Percentiles rank a stretch among this genome's conserved stretches.
Evolutionary conservation across 2,888 invertebrate genomes (phyloP).

Genomic region (Leucania comma): DNA sequence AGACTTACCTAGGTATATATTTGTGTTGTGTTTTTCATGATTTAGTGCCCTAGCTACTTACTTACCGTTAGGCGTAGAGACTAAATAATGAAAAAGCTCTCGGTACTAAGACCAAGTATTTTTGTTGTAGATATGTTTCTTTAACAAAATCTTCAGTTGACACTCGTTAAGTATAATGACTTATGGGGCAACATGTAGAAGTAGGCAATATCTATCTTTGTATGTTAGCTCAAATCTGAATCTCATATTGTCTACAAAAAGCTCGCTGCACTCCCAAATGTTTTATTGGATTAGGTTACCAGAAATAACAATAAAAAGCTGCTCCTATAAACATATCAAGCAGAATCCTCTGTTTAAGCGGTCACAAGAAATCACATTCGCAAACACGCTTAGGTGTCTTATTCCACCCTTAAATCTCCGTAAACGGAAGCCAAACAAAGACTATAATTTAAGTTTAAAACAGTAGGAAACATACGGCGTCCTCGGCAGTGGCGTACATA

Average conservation of each 20-base stretch:
- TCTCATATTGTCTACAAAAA: neutral
- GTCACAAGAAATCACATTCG: slow-evolving; percentile 42
- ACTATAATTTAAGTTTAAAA: slow-evolving; percentile 62
- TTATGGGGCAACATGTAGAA: too few species aligned
- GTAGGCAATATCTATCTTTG: neutral
- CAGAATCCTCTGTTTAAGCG: slow-evolving; percentile 34
- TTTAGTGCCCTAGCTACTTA: slow-evolving; percentile 3
- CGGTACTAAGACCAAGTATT: neutral
- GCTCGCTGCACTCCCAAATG: neutral
- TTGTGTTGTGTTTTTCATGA: slow-evolving; percentile 28
- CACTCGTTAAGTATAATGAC: neutral
- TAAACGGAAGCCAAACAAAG: slow-evolving; percentile 59
- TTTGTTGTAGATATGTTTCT: neutral
- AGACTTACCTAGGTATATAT: slow-evolving; percentile 43
- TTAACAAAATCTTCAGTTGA: neutral
- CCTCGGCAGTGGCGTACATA: slow-evolving; percentile 31
- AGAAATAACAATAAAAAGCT: slow-evolving; percentile 14
- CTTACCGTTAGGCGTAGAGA: neutral
- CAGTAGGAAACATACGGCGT: slow-evolving; percentile 49
- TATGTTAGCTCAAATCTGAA: neutral
- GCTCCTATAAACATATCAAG: slow-evolving; percentile 28
- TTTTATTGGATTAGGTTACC: neutral
- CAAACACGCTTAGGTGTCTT: slow-evolving; percentile 52
- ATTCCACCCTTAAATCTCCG: slow-evolving; percentile 52
- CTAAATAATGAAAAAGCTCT: neutral